phyloP scores from a whole-genome alignment of 2,113 vertebrate genomes.

The Malaclemys terrapin region DNA sequence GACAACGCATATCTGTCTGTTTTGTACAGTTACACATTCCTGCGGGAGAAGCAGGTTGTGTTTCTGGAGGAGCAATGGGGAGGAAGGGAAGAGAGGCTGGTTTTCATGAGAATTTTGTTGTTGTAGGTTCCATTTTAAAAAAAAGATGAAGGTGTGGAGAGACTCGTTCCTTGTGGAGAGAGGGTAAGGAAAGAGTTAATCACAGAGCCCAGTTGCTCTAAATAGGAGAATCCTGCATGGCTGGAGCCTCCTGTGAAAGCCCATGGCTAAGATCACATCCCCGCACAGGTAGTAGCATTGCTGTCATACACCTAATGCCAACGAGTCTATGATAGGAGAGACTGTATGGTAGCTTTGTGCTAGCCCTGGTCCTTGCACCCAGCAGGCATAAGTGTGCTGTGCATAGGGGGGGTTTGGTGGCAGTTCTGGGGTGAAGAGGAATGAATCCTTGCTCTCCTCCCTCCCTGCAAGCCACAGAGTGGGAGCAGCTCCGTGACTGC shows the following conservation, averaged over 20 bases:
- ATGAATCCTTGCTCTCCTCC: neutral
- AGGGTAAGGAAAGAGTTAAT: conserved; percentile 83
- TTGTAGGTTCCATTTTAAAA: conserved; percentile 92
- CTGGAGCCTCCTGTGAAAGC: neutral
- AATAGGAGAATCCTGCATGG: conserved; percentile 23
- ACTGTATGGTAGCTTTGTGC: neutral
- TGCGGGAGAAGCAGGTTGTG: neutral
- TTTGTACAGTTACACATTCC: neutral
- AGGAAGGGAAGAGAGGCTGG: neutral
- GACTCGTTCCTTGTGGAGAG: conserved; percentile 97
- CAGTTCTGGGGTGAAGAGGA: neutral
- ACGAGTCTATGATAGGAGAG: conserved; percentile 9
- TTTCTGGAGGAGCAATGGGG: neutral
- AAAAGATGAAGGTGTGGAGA: conserved; percentile 92
- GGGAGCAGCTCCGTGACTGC: neutral
- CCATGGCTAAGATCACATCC: conserved; percentile 20
- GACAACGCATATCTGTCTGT: neutral
- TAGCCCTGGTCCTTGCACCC: neutral
- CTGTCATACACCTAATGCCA: conserved; percentile 38
- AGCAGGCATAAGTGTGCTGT: neutral
- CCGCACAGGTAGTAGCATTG: conserved; percentile 10
- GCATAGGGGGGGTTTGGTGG: neutral
- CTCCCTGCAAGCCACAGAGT: neutral
- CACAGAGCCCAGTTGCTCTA: neutral
- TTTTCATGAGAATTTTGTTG: conserved; percentile 24